Conservation (phyloP, 2,888 invertebrate species). For the Linnaemya tessellans region DNA sequence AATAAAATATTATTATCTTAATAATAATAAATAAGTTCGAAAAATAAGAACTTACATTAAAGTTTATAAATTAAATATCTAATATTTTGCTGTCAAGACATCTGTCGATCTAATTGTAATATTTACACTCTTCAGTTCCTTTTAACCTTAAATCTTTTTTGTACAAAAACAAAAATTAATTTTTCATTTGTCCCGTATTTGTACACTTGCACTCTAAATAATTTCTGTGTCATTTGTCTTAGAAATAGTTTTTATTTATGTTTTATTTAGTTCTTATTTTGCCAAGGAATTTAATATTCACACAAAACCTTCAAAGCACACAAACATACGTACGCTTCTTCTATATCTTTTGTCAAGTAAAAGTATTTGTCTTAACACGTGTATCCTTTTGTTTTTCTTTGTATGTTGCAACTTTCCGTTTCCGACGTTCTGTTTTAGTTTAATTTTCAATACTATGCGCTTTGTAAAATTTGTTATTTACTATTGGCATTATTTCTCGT, state of each 20-base stretch:
- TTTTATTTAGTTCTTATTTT: constrained; percentile 5
- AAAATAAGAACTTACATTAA: no score
- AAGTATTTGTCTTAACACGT: constrained; percentile 19
- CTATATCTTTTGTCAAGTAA: constrained; percentile 3
- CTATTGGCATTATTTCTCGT: constrained; percentile 13
- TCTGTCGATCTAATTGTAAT: not conserved
- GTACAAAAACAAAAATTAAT: constrained; percentile 17
- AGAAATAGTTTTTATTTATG: not conserved
- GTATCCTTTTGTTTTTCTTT: constrained; percentile 4
- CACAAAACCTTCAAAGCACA: constrained; percentile 32
- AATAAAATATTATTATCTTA: no score
- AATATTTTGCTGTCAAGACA: not conserved
- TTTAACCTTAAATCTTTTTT: not conserved
- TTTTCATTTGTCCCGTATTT: not conserved
- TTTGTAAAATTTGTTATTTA: constrained; percentile 26
- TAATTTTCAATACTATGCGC: constrained; percentile 24
- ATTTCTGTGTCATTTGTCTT: not conserved
- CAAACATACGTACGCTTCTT: not conserved
- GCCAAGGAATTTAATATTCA: constrained; percentile 33
- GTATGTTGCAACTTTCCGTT: constrained; percentile 52
- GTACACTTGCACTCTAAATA: not conserved
- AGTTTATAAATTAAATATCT: not conserved
- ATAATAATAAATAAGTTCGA: no score
- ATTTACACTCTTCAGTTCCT: not conserved
- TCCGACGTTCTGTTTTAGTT: constrained; percentile 39